A percentile compares a stretch with the other conserved stretches of the same genome.
These are phyloP conservation scores for Astyanax mexicanus DNA, from an alignment of 2,797 vertebrate genomes.

Conservation along the genomic window DNA sequence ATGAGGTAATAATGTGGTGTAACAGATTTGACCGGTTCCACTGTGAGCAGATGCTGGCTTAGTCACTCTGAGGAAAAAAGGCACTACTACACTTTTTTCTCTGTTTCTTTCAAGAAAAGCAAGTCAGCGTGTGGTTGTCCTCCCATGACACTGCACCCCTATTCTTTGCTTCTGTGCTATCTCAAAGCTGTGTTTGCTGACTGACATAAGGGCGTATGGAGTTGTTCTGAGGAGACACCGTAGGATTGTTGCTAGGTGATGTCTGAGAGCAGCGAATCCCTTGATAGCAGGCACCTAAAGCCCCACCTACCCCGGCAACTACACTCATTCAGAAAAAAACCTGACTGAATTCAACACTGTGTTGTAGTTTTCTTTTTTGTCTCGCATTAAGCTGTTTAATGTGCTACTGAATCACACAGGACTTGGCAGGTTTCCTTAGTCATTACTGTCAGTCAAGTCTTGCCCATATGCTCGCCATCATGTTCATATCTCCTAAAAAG, in stretches of 20 bases:
- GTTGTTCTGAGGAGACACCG: conserved; percentile 54
- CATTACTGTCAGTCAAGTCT: neutral
- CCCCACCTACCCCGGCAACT: conserved; percentile 66
- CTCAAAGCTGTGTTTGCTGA: conserved; percentile 32
- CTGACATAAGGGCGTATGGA: conserved; percentile 49
- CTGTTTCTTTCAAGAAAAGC: conserved; percentile 1
- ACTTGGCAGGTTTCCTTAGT: neutral
- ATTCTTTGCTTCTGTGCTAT: neutral
- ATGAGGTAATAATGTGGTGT: conserved; percentile 27
- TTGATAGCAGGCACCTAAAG: conserved; percentile 60
- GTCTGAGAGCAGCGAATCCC: conserved; percentile 65
- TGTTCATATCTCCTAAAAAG: too few species aligned
- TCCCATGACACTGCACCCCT: conserved; percentile 27
- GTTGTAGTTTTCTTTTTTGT: neutral
- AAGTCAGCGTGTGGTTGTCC: conserved; percentile 3
- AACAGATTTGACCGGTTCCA: conserved; percentile 21
- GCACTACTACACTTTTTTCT: neutral
- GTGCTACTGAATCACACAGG: neutral
- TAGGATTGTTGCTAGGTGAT: conserved; percentile 74
- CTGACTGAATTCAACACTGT: neutral
- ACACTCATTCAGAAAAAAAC: conserved; percentile 51
- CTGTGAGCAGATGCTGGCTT: neutral
- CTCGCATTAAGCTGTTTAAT: neutral
- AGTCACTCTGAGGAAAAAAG: neutral
- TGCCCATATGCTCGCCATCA: too few species aligned